Conservation (phyloP, 2,797 vertebrate species). For the Helarctos malayanus region DNA sequence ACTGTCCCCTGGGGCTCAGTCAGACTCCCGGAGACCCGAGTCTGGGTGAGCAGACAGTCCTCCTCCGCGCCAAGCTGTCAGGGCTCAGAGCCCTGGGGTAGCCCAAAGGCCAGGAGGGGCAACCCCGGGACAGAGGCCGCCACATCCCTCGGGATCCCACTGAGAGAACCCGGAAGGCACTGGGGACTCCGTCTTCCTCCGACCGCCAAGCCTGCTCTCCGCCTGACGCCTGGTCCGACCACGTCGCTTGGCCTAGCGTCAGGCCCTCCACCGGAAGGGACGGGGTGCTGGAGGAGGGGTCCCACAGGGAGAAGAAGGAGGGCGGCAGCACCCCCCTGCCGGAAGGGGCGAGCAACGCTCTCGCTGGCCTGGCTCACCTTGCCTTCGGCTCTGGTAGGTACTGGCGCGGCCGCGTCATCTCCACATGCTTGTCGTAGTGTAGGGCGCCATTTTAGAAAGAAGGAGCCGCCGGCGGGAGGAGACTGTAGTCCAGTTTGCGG, state of each 20-base stretch:
- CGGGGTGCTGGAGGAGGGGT: neutral
- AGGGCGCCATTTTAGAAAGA: constrained; percentile 93
- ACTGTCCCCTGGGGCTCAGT: neutral
- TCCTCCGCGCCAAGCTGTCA: neutral
- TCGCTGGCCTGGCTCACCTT: constrained; percentile 90
- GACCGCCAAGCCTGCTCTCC: too few relatives aligned
- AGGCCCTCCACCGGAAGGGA: neutral
- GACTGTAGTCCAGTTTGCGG: neutral
- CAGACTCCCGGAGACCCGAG: neutral
- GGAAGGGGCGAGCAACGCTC: constrained; percentile 30
- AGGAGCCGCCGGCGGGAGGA: constrained; percentile 66
- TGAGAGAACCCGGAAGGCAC: neutral
- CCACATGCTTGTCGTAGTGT: constrained; percentile 96
- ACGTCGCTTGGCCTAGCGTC: neutral
- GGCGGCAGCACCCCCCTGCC: constrained; percentile 46
- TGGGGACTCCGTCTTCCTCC: neutral
- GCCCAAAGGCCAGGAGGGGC: neutral
- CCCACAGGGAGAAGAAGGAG: constrained; percentile 13
- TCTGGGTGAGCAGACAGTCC: rapidly evolving
- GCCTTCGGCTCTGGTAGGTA: constrained; percentile 95
- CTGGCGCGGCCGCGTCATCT: constrained; percentile 96
- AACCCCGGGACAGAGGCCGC: neutral
- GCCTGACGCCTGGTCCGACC: neutral
- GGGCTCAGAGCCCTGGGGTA: neutral
- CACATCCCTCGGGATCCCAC: neutral